These are phyloP conservation scores for Pollenia griseotomentosa DNA, from an alignment of 2,888 invertebrate genomes.

Conservation along the genomic window DNA sequence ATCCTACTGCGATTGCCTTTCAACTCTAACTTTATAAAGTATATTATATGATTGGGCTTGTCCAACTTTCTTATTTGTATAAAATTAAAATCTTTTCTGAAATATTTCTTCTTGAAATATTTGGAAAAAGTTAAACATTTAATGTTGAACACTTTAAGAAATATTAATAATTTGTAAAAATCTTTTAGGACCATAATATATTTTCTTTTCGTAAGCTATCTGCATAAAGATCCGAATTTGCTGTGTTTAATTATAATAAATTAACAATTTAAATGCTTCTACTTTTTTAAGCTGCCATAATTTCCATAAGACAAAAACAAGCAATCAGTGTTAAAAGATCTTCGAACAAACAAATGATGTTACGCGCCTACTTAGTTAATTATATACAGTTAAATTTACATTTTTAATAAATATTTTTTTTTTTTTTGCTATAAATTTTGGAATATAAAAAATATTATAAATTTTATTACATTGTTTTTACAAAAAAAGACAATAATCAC, in stretches of 20 bases:
- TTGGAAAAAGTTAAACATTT: too few relatives aligned
- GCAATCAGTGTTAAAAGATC: constrained; percentile 61
- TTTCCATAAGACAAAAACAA: constrained; percentile 33
- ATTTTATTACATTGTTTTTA: constrained; percentile 3
- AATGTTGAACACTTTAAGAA: not conserved
- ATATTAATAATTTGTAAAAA: constrained; percentile 43
- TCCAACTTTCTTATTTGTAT: too few relatives aligned
- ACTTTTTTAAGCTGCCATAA: constrained; percentile 11
- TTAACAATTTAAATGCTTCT: constrained; percentile 64
- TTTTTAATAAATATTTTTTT: constrained; percentile 39
- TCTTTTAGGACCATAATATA: constrained; percentile 70
- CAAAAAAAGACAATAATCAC: constrained; percentile 17
- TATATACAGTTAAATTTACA: constrained; percentile 14
- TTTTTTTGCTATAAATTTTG: constrained; percentile 54
- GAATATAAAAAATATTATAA: not conserved
- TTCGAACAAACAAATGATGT: constrained; percentile 54
- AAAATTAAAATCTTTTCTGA: too few relatives aligned
- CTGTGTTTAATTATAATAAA: constrained; percentile 57
- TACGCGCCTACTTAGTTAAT: constrained; percentile 65
- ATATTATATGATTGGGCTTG: too few relatives aligned
- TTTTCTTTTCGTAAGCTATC: constrained; percentile 62
- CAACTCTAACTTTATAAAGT: too few relatives aligned
- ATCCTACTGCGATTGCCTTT: too few relatives aligned
- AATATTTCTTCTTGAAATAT: too few relatives aligned
- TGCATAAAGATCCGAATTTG: not conserved